A percentile compares a stretch with the other conserved stretches of the same genome.
Evolutionary conservation across 1,140 invertebrate genomes (phyloP).

Genomic region (Drosophila trapezifrons): DNA sequence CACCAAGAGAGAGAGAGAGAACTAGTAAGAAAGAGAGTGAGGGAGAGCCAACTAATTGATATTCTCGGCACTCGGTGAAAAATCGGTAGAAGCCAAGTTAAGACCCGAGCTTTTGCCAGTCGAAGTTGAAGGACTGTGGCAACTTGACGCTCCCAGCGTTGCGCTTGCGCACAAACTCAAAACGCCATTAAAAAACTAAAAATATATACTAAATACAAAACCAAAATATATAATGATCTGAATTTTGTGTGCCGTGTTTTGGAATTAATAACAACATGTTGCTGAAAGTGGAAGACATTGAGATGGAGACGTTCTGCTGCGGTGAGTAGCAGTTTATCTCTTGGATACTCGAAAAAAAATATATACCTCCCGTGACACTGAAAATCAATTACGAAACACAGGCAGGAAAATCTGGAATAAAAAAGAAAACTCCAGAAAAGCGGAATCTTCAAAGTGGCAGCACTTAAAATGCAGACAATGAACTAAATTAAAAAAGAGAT

Average conservation of each 20-base stretch:
- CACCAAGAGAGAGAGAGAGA: conserved; percentile 27
- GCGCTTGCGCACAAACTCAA: conserved; percentile 52
- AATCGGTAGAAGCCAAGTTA: conserved; percentile 43
- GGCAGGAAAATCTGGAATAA: background rate
- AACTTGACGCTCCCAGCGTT: conserved; percentile 65
- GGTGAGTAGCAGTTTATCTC: conserved; percentile 60
- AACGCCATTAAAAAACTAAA: background rate
- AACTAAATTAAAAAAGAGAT: conserved; percentile 15
- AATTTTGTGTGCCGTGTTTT: conserved; percentile 14
- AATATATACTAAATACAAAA: background rate
- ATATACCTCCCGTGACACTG: conserved; percentile 1
- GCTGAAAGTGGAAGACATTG: conserved; percentile 77
- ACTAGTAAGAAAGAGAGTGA: background rate
- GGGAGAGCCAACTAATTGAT: conserved; percentile 60
- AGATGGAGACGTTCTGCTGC: conserved; percentile 81
- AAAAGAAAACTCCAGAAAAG: conserved; percentile 1
- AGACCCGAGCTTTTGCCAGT: conserved; percentile 65
- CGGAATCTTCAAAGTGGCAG: conserved; percentile 42
- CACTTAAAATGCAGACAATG: conserved; percentile 45
- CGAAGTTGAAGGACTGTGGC: conserved; percentile 79
- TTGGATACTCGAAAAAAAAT: background rate
- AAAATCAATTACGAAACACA: conserved; percentile 31
- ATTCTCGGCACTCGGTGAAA: conserved; percentile 68
- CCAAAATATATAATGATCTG: conserved; percentile 30
- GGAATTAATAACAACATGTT: conserved; percentile 45